phyloP scores from a whole-genome alignment of 2,888 invertebrate genomes.

The Scaptomyza reducta region DNA sequence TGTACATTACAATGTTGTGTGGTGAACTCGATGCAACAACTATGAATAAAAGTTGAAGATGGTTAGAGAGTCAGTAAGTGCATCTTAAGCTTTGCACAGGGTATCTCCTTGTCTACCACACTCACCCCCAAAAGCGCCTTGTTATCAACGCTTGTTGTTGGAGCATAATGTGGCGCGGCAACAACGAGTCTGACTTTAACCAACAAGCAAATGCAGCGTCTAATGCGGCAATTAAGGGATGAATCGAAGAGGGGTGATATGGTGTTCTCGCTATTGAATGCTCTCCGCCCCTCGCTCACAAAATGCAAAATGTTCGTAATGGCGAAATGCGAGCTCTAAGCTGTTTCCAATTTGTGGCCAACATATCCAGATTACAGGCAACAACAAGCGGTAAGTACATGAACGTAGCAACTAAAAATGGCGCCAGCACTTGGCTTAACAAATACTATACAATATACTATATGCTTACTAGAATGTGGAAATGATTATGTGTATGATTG shows the following conservation, averaged over 20 bases:
- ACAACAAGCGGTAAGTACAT: not conserved
- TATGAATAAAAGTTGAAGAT: too few species aligned
- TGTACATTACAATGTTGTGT: too few species aligned
- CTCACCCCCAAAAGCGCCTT: not conserved
- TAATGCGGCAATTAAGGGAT: conserved; percentile 66
- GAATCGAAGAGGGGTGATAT: conserved; percentile 2
- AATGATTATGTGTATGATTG: not conserved
- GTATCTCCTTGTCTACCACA: not conserved
- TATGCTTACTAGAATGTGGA: not conserved
- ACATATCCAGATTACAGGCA: conserved; percentile 18
- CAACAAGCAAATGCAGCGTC: conserved; percentile 51
- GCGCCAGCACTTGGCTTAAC: not conserved
- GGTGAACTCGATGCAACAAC: too few species aligned
- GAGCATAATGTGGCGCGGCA: conserved; percentile 39
- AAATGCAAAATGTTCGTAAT: conserved; percentile 23
- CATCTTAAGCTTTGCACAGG: not conserved
- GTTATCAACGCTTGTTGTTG: conserved; percentile 22
- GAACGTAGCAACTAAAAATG: conserved; percentile 13
- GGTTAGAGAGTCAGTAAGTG: too few species aligned
- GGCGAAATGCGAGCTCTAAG: conserved; percentile 41
- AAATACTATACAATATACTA: not conserved
- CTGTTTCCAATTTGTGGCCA: conserved; percentile 50
- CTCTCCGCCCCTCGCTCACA: not conserved
- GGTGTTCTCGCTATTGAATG: not conserved
- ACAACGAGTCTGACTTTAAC: conserved; percentile 48